phyloP scores from a whole-genome alignment of 2,888 invertebrate species.

The Beris chalybata region DNA sequence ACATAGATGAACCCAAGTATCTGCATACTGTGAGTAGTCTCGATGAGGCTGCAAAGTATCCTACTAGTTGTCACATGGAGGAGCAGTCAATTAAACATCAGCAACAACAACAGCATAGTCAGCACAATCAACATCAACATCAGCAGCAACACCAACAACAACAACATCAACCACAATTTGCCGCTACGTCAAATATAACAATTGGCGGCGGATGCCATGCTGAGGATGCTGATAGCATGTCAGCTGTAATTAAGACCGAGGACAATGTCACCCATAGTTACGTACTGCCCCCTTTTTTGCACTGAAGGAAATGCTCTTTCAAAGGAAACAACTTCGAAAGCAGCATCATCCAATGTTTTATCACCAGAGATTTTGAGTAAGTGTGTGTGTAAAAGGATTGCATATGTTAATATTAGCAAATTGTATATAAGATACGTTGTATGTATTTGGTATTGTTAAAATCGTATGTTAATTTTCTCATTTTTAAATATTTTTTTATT shows the following conservation, averaged over 20 bases:
- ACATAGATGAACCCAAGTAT: constrained; percentile 55
- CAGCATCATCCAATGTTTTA: constrained; percentile 39
- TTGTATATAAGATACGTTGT: no score
- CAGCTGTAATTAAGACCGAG: constrained; percentile 55
- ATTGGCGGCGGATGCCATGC: constrained; percentile 41
- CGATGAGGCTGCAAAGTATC: constrained; percentile 46
- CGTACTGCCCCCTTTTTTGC: constrained; percentile 57
- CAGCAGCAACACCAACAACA: constrained; percentile 39
- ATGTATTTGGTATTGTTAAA: no score
- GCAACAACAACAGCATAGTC: constrained; percentile 37
- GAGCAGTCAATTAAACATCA: constrained; percentile 39
- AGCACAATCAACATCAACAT: constrained; percentile 25
- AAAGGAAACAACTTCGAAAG: constrained; percentile 47
- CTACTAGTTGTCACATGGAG: constrained; percentile 49
- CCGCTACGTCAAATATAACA: constrained; percentile 42
- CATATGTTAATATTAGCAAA: no score
- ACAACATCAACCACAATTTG: constrained; percentile 37
- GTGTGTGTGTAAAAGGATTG: no score
- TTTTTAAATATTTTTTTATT: no score
- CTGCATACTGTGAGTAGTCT: constrained; percentile 47
- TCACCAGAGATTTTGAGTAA: no score
- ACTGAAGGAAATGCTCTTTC: constrained; percentile 56
- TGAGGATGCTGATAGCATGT: constrained; percentile 44
- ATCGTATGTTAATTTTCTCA: no score
- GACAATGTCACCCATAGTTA: constrained; percentile 55